Base-by-base conservation (phyloP, 2,888 invertebrate species). In the Caenorhabditis macrosperma region DNA sequence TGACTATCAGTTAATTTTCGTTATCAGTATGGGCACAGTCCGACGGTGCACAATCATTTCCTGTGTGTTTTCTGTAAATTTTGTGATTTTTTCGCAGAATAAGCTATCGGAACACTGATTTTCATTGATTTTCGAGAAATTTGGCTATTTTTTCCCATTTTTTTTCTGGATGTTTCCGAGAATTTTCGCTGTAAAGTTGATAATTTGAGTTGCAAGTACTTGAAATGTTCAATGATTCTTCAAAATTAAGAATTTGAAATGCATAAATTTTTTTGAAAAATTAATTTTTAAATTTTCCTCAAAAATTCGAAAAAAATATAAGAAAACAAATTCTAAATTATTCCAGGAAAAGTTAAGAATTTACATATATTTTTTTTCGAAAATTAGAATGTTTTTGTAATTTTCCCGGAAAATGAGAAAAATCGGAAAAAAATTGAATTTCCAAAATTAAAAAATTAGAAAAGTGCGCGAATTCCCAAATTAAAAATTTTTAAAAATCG, bases 1-100 rank as follows among this genome's bases (percentile, higher is more conserved):
- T 28, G 35, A 54, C 38, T 38, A 12, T 38, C 38, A 38, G 38
- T 12, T 15, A 10, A 10, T 5, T 17, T 5, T 44, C 9, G 28
- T 69, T 67, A 67, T 67, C 67, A 67, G 64, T 41, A n/a, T 9
- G 6, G n/a, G 15, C 30, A 22, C 12, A 30, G 46, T 17, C 5
- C 20, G 30, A 28, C 24, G 24, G n/a, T 17, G 1, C 6, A 12
- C 2, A 24, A 15, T 50, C 30, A 50, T 48, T 63, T 48, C 50
- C 33, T 28, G 44, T 41, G 26, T 24, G 28, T 55, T 55, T 33
- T 67, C 46, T 44, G 55, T 33, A 67, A 55, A 30, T 24, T 33
- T 48, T 15, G 9, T 35, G 17, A 33, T 2, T 59, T 59, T 59
- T 15, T n/a, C n/a, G n/a, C n/a, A n/a, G n/a, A n/a, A n/a, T n/a